Percentiles rank a stretch among this genome's conserved stretches.
Conservation (phyloP, 2,888 invertebrate genomes). For the Xylocampa areola region DNA sequence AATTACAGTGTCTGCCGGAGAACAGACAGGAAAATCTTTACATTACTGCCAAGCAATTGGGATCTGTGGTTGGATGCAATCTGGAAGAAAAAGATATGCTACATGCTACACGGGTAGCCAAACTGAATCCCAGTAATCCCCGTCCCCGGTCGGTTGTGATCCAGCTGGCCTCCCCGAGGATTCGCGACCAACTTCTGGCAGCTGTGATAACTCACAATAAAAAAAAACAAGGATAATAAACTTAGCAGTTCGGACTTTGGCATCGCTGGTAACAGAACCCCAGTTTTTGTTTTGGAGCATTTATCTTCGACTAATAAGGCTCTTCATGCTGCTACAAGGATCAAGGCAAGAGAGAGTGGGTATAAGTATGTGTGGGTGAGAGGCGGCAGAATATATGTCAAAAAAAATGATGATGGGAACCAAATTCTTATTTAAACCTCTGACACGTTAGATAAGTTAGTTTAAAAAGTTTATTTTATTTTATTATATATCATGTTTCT, state of each 20-base stretch:
- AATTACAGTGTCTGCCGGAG: slow-evolving; percentile 1
- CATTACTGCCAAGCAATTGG: slow-evolving; percentile 6
- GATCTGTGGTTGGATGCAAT: neutral
- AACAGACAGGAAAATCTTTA: slow-evolving; percentile 2
- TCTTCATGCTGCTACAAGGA: slow-evolving; percentile 24
- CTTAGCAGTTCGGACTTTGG: slow-evolving; percentile 18
- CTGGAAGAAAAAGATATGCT: neutral
- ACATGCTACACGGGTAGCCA: slow-evolving; percentile 2
- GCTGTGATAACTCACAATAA: slow-evolving; percentile 5
- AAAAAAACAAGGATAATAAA: slow-evolving; percentile 9
- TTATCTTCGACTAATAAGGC: slow-evolving; percentile 16
- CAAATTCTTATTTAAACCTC: slow-evolving; percentile 13
- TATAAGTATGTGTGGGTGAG: slow-evolving; percentile 25
- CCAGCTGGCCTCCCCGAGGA: slow-evolving; percentile 4
- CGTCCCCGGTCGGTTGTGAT: slow-evolving; percentile 6
- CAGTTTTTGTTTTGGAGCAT: slow-evolving; percentile 25
- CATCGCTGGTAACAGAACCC: slow-evolving; percentile 2
- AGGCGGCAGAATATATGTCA: slow-evolving; percentile 19
- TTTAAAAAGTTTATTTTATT: neutral
- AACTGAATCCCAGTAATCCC: neutral
- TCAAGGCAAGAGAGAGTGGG: slow-evolving; percentile 17
- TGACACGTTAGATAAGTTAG: slow-evolving; percentile 9
- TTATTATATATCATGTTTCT: neutral
- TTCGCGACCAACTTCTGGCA: slow-evolving; percentile 4
- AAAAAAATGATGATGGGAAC: slow-evolving; percentile 2